Conservation (phyloP, 30 jellyfish, hydroid and myxozoan genomes). For the Pelagia noctiluca region DNA sequence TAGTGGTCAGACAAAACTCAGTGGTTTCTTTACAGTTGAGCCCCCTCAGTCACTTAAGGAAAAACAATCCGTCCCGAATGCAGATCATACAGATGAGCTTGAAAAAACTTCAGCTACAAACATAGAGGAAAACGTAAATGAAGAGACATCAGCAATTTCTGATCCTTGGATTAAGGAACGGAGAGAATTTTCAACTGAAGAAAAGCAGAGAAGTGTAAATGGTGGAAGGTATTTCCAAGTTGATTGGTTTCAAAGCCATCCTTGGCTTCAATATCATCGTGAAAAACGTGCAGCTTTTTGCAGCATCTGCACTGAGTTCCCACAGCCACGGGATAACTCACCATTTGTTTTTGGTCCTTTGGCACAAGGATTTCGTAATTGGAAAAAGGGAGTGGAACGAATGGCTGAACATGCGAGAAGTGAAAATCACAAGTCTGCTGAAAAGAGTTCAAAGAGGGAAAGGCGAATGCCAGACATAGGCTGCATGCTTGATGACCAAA, state of each 20-base stretch:
- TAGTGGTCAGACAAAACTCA: constrained; percentile 29
- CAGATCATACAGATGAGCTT: constrained; percentile 5
- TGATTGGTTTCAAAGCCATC: constrained; percentile 49
- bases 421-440: constrained; percentile 26
- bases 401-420: no score
- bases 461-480: constrained; percentile 21
- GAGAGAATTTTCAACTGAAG: no score
- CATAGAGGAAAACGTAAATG: not conserved
- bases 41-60: constrained; percentile 7
- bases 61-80: constrained; percentile 7
- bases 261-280: constrained; percentile 53
- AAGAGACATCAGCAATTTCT: not conserved
- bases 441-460: constrained; percentile 37
- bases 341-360: constrained; percentile 23
- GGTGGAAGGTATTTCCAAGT: no score
- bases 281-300: constrained; percentile 56
- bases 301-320: constrained; percentile 44
- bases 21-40: constrained; percentile 4
- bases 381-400: no score
- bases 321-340: constrained; percentile 41
- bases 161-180: constrained; percentile 7
- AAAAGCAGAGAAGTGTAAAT: no score
- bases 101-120: not conserved
- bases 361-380: constrained; percentile 56
- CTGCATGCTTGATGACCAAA: constrained; percentile 39